A percentile compares a stretch with the other conserved stretches of the same genome.
Conservation (phyloP, 2,888 invertebrate genomes). For the Nomada ferruginata region DNA sequence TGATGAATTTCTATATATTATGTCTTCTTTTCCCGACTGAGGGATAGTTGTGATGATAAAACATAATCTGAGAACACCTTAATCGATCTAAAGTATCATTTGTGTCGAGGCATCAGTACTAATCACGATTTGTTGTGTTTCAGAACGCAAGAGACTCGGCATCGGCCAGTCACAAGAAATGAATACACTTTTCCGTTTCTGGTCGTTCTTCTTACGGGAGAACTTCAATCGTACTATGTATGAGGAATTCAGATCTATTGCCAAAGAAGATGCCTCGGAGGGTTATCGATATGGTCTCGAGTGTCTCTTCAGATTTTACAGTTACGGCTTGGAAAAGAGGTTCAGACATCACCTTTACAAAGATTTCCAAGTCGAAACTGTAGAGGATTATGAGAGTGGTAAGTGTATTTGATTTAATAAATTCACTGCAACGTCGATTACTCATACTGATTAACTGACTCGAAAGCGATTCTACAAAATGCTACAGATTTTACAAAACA, state of each 20-base stretch:
- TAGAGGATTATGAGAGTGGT: constrained; percentile 95
- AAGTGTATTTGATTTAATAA: constrained; percentile 62
- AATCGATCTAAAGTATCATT: background rate
- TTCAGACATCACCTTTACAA: constrained; percentile 97
- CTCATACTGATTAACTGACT: no score
- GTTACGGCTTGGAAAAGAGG: constrained; percentile 98
- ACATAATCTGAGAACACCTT: constrained; percentile 73
- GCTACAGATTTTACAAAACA: no score
- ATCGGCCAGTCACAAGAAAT: constrained; percentile 98
- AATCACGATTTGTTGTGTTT: constrained; percentile 73
- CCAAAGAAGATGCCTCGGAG: constrained; percentile 96
- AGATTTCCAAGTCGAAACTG: constrained; percentile 97
- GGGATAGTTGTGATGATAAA: constrained; percentile 74
- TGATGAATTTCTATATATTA: constrained; percentile 76
- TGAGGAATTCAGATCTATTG: constrained; percentile 95
- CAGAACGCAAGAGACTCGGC: constrained; percentile 96
- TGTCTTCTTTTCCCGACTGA: constrained; percentile 84
- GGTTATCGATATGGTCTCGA: constrained; percentile 96
- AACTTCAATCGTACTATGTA: constrained; percentile 99
- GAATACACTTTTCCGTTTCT: constrained; percentile 99
- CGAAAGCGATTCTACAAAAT: no score
- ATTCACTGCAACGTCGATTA: no score
- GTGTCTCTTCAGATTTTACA: constrained; percentile 97
- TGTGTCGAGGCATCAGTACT: background rate
- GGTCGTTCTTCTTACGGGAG: constrained; percentile 99